Evolutionary conservation across 2,888 invertebrate genomes (phyloP), one percentile per base, ranked within the genome.

Genomic region (Lutraria lutraria): DNA sequence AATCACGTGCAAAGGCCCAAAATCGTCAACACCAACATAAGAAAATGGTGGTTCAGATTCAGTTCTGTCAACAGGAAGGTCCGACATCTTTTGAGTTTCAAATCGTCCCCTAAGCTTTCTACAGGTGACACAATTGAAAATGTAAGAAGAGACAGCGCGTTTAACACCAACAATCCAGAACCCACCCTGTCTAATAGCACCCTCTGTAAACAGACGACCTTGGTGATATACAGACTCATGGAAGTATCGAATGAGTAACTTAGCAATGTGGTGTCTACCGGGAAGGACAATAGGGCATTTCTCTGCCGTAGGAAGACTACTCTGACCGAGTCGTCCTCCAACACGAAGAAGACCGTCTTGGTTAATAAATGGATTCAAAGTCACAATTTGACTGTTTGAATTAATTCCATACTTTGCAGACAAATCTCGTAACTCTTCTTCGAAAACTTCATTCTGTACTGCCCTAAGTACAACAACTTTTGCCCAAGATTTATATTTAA

Each of bases 91-190:
- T 68, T 92, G 92, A 53, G 10, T 21, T 53, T 87, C 87, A 79
- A 83, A 83, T 16, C 79, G 56, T 19, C 90, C 90, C 31, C 92
- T 85, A 12, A 92, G 87, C 63, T 89, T 93, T 76, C 84, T 82
- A 60, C 91, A 93, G 15, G n/a, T 85, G 0, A 93, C 92, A 68
- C 91, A 92, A 29, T 88, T 87, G 80, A 83, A 81, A 25, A 93
- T 81, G 19, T 90, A 29, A 1, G 92, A 88, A 34, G 89, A 88
- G 16, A 92, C 76, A 54, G 86, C 76, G 3, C 93, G 81, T 82
- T 90, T 92, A 1, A 53, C 89, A 31, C 93, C 91, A 21, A 81
- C 87, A 8, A 93, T 88, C 91, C 93, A 93, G 86, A 54, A 91
- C 80, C 92, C 93, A 31, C 83, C 90, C 16, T 56, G 56, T 68